These are phyloP conservation scores for Macrosoma leucophasiata DNA, from an alignment of 2,888 invertebrate species.

Conservation along the genomic window DNA sequence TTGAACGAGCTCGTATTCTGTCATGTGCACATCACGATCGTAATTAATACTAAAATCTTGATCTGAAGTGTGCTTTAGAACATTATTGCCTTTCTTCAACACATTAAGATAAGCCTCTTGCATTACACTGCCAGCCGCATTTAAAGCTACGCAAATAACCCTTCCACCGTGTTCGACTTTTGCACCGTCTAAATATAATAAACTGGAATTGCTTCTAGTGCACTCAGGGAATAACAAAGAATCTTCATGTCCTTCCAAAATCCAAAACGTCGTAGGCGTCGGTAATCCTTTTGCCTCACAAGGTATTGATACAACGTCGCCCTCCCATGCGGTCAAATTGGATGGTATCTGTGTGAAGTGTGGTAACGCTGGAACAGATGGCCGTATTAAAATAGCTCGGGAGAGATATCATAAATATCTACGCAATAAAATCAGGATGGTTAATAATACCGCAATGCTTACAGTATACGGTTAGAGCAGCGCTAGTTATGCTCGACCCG, in stretches of 20 bases:
- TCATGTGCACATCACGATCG: constrained; percentile 69
- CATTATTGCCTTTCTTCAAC: constrained; percentile 59
- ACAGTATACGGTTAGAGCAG: constrained; percentile 94
- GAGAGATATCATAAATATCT: constrained; percentile 51
- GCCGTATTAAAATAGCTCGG: constrained; percentile 59
- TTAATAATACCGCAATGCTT: constrained; percentile 64
- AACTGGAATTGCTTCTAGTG: constrained; percentile 65
- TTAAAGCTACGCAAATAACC: constrained; percentile 69
- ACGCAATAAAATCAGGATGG: constrained; percentile 56
- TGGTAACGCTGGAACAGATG: constrained; percentile 86
- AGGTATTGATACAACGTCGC: constrained; percentile 91
- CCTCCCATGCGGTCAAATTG: constrained; percentile 91
- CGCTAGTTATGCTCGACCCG: constrained; percentile 90
- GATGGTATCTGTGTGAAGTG: constrained; percentile 89
- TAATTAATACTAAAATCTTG: constrained; percentile 49
- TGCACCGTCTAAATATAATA: constrained; percentile 64
- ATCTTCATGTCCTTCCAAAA: constrained; percentile 91
- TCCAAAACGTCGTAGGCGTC: constrained; percentile 96
- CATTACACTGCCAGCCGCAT: constrained; percentile 69
- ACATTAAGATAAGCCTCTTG: constrained; percentile 69
- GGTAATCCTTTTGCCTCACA: constrained; percentile 96
- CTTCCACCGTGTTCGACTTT: constrained; percentile 63
- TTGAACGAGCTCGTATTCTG: constrained; percentile 85
- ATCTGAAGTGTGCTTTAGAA: constrained; percentile 46
- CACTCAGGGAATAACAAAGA: constrained; percentile 72